These are phyloP conservation scores for Hyles vespertilio DNA, from an alignment of 1,140 invertebrate genomes.

Conservation along the genomic window DNA sequence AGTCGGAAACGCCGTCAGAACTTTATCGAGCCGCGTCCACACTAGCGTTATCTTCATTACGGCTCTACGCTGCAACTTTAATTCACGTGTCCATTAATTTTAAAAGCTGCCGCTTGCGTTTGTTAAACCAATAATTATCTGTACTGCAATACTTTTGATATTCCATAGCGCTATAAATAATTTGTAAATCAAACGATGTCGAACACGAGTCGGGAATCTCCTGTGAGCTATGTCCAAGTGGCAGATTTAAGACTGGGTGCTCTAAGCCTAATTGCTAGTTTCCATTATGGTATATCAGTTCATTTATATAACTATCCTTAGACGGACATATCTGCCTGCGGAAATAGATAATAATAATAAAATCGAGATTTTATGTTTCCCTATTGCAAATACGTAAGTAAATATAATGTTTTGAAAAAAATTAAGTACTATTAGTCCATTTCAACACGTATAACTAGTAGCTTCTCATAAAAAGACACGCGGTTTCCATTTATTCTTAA, in stretches of 20 bases:
- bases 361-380: too few species aligned
- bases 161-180: conserved; percentile 48
- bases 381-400: too few species aligned
- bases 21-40: conserved; percentile 55
- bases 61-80: conserved; percentile 52
- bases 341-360: too few species aligned
- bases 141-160: conserved; percentile 51
- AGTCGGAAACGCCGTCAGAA: conserved; percentile 57
- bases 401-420: too few species aligned
- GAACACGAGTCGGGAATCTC: conserved; percentile 24
- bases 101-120: conserved; percentile 57
- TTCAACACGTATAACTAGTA: too few species aligned
- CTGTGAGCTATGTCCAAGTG: conserved; percentile 38
- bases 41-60: conserved; percentile 67
- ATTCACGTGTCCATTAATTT: conserved; percentile 69
- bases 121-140: conserved; percentile 66
- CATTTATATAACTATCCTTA: too few species aligned
- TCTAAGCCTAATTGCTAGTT: conserved; percentile 36
- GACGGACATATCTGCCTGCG: too few species aligned
- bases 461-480: too few species aligned
- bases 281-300: conserved; percentile 11
- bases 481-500: too few species aligned
- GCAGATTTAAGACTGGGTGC: conserved; percentile 32
- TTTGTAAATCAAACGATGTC: conserved; percentile 51
- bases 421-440: too few species aligned